Evolutionary conservation across 2,797 vertebrate genomes (phyloP).

Genomic region (Semaprochilodus insignis): DNA sequence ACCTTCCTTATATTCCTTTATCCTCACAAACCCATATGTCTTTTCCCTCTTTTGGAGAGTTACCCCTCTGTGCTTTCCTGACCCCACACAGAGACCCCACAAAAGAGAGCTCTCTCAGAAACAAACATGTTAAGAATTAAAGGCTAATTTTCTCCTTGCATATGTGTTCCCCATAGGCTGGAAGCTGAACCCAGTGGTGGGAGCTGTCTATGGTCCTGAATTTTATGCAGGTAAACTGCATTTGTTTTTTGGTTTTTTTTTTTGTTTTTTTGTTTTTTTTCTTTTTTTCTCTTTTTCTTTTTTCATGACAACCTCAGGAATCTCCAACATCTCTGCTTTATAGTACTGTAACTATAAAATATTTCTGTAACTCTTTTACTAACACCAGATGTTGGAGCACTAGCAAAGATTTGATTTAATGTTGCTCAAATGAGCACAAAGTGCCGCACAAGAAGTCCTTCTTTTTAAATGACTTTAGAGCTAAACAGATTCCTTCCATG

Average conservation of each 20-base stretch:
- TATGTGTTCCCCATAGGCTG: slow-evolving; percentile 81
- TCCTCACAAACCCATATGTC: slow-evolving; percentile 27
- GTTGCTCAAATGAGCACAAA: slow-evolving; percentile 23
- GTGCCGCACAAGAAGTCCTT: slow-evolving; percentile 21
- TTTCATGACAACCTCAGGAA: background rate
- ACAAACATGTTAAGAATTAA: slow-evolving; percentile 39
- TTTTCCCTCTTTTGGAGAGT: slow-evolving; percentile 31
- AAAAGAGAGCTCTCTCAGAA: slow-evolving; percentile 41
- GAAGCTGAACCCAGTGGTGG: slow-evolving; percentile 97
- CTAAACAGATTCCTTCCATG: background rate
- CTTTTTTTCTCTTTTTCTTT: background rate
- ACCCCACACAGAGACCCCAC: slow-evolving; percentile 32
- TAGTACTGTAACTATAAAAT: background rate
- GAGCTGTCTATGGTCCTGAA: slow-evolving; percentile 95
- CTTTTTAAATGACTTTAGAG: slow-evolving; percentile 6
- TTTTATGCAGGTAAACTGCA: slow-evolving; percentile 90
- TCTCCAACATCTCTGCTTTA: background rate
- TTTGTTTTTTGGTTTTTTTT: too few relatives aligned
- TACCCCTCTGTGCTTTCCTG: slow-evolving; percentile 22
- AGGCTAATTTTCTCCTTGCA: slow-evolving; percentile 44
- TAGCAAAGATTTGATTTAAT: slow-evolving; percentile 19
- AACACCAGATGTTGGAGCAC: background rate
- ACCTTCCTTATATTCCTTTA: slow-evolving; percentile 41
- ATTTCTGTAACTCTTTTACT: background rate
- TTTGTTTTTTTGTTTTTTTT: too few relatives aligned